Evolutionary conservation across 1,140 invertebrate genomes (phyloP).

Genomic region (Ceratina calcarata): DNA sequence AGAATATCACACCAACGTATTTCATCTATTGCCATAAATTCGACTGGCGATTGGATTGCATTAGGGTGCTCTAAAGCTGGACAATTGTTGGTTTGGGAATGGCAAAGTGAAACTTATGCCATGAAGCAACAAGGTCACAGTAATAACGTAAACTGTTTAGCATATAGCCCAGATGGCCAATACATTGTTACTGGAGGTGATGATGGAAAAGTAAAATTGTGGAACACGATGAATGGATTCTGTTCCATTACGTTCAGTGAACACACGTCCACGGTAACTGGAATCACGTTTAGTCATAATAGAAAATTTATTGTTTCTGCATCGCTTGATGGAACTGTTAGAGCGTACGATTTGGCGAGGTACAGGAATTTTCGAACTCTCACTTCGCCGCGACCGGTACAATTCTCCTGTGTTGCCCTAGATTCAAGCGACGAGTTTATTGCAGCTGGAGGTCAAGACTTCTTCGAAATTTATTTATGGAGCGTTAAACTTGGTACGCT

Average conservation of each 20-base stretch:
- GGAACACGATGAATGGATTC: constrained; percentile 94
- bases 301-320: constrained; percentile 95
- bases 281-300: constrained; percentile 92
- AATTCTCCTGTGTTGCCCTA: constrained; percentile 95
- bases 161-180: constrained; percentile 95
- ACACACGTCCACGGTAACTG: constrained; percentile 90
- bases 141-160: constrained; percentile 92
- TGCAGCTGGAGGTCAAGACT: constrained; percentile 94
- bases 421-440: constrained; percentile 95
- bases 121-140: constrained; percentile 98
- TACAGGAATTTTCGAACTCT: constrained; percentile 99
- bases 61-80: constrained; percentile 91
- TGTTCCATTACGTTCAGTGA: constrained; percentile 97
- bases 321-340: constrained; percentile 96
- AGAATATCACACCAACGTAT: constrained; percentile 91
- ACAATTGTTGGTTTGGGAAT: constrained; percentile 98
- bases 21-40: constrained; percentile 90
- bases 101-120: constrained; percentile 99
- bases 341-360: constrained; percentile 95
- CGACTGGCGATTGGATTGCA: constrained; percentile 96
- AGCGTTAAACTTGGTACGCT: constrained; percentile 94
- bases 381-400: constrained; percentile 92
- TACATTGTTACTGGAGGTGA: constrained; percentile 95
- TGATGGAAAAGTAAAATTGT: constrained; percentile 98
- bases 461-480: constrained; percentile 98